Conservation (phyloP, 2,797 vertebrate species). For the Muraenolepis orangiensis region DNA sequence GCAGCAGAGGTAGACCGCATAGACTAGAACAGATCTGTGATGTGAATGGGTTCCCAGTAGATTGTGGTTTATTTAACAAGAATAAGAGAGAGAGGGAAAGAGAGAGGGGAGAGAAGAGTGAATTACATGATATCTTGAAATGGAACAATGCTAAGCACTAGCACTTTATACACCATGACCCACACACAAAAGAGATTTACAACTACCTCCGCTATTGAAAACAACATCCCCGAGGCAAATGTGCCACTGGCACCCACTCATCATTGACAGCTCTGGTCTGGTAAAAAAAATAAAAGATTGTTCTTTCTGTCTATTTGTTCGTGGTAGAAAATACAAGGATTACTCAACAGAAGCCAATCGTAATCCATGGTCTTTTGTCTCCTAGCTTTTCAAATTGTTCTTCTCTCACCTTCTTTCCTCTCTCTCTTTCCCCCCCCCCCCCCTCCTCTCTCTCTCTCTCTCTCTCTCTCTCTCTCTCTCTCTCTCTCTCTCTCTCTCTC, state of each 20-base stretch:
- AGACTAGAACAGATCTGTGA: not conserved
- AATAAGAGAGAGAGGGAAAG: not conserved
- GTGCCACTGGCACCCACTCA: not conserved
- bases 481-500: too few species aligned
- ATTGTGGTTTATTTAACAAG: conserved; percentile 1
- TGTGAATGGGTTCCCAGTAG: not conserved
- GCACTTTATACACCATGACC: not conserved
- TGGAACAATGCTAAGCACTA: not conserved
- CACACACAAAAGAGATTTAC: not conserved
- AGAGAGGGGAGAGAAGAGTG: not conserved
- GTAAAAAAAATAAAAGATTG: not conserved
- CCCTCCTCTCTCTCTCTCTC: too few species aligned
- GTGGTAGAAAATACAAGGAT: not conserved
- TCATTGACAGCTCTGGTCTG: not conserved
- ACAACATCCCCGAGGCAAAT: not conserved
- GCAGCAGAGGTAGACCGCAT: not conserved
- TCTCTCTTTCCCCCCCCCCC: too few species aligned
- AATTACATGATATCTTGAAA: not conserved
- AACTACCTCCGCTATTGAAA: not conserved
- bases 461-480: too few species aligned
- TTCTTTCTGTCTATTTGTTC: not conserved
- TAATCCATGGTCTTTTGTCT: not conserved
- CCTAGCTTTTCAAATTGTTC: not conserved
- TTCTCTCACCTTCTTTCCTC: not conserved
- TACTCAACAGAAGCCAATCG: not conserved